Percentiles rank a stretch among this genome's conserved stretches.
These are phyloP conservation scores for Mythimna vitellina DNA, from an alignment of 2,888 invertebrate species.

Conservation along the genomic window DNA sequence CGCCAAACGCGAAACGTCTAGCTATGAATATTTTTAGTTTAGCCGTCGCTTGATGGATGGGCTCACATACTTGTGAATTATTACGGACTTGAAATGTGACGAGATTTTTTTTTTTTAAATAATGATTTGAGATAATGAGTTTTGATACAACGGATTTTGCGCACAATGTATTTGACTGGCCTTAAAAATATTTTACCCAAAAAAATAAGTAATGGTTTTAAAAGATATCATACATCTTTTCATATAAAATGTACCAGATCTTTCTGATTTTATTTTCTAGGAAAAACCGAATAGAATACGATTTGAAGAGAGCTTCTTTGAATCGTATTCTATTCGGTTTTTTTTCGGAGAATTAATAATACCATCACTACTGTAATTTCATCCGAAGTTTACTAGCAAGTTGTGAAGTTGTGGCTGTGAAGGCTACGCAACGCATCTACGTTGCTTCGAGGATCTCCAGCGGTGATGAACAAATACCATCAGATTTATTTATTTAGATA, in stretches of 20 bases:
- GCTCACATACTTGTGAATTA: conserved; percentile 36
- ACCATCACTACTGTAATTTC: too few species aligned
- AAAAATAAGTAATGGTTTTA: not conserved
- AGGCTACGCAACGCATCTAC: not conserved
- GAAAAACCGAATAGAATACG: not conserved
- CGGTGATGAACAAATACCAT: not conserved
- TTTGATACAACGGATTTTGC: not conserved
- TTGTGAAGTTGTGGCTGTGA: too few species aligned
- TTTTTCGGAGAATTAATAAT: too few species aligned
- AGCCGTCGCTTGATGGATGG: conserved; percentile 55
- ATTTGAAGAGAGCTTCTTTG: too few species aligned
- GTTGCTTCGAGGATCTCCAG: not conserved
- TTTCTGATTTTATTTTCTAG: not conserved
- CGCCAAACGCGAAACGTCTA: conserved; percentile 61
- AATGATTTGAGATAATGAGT: not conserved
- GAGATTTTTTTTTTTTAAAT: conserved; percentile 12
- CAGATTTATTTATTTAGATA: not conserved
- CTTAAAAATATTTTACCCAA: not conserved
- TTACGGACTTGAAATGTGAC: conserved; percentile 12
- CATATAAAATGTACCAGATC: not conserved
- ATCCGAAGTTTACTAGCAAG: not conserved
- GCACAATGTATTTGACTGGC: not conserved
- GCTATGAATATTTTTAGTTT: conserved; percentile 69
- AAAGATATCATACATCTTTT: too few species aligned
- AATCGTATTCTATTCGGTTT: too few species aligned